Base-by-base conservation (phyloP, 2,888 invertebrate species). In the Dolichopus griseipennis region DNA sequence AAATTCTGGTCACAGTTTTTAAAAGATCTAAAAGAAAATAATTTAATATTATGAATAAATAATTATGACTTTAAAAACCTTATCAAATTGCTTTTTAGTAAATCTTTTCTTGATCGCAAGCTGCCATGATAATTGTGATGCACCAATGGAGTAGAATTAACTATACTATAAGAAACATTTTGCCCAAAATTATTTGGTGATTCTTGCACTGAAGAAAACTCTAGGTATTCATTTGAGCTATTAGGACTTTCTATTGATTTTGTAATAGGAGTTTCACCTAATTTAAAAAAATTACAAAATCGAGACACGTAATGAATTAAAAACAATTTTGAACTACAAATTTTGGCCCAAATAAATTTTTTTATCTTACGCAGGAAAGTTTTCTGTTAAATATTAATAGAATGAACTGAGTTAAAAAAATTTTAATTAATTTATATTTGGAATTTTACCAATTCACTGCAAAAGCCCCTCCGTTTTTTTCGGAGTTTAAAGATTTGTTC, bases 81-180 rank as follows among this genome's bases (percentile, higher is more conserved):
- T 70, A 73, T 75, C 68, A 75, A 75, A 71, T 74, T 75, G 8
- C 73, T 74, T 69, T 75, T 76, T 18, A 75, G 74, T 68, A 76
- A 73, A 72, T 78, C 79, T 63, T 77, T 76, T n/a, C 76, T 75
- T 22, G 74, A 75, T 61, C 76, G 75, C 63, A 76, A 73, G 67
- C 73, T 72, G 61, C 69, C 73, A 6, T 62, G n/a, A n/a, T 75
- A 75, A 70, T n/a, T n/a, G n/a, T 77, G 74, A 52, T 77, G 77
- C 73, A 78, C 78, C 0, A 81, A 70, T 1, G 81, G 81, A 8
- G 81, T 81, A 4, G 80, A 81, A 68, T 80, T 81, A 5, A 77
- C 74, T 64, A 79, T 74, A 69, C 75, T 75, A n/a, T 71, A 70
- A 21, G 73, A 69, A 63, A 62, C 68, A 62, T 70, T 68, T n/a